Evolutionary conservation across 2,113 vertebrate species (phyloP).

Genomic region (Xenopus laevis): DNA sequence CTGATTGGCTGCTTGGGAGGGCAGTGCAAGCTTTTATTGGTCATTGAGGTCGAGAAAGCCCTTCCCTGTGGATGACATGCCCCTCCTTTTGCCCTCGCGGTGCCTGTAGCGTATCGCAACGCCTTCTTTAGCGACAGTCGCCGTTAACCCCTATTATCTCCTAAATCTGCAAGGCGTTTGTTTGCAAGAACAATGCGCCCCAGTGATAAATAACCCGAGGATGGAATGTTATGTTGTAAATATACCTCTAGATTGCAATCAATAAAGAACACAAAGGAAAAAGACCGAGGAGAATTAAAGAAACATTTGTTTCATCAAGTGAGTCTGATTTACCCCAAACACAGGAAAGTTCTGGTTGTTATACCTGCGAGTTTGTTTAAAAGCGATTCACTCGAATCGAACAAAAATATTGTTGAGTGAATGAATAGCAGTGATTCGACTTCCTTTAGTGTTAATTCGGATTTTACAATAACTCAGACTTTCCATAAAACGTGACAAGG

Average conservation of each 20-base stretch:
- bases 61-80: neutral
- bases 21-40: neutral
- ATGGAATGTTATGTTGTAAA: slow-evolving; percentile 7
- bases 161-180: neutral
- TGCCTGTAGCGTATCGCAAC: neutral
- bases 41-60: no score
- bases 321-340: no score
- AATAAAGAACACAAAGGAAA: neutral
- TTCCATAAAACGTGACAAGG: no score
- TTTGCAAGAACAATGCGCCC: neutral
- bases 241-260: neutral
- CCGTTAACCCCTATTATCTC: neutral
- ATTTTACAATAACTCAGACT: no score
- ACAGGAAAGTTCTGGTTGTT: no score
- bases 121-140: no score
- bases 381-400: no score
- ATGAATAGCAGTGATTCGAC: no score
- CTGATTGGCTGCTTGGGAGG: slow-evolving; percentile 1
- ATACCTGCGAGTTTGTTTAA: no score
- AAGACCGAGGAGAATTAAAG: neutral
- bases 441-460: no score
- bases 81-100: neutral
- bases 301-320: no score
- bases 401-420: no score
- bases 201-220: neutral